Conservation (phyloP, 2,113 vertebrate species). For the Grammomys surdaster region DNA sequence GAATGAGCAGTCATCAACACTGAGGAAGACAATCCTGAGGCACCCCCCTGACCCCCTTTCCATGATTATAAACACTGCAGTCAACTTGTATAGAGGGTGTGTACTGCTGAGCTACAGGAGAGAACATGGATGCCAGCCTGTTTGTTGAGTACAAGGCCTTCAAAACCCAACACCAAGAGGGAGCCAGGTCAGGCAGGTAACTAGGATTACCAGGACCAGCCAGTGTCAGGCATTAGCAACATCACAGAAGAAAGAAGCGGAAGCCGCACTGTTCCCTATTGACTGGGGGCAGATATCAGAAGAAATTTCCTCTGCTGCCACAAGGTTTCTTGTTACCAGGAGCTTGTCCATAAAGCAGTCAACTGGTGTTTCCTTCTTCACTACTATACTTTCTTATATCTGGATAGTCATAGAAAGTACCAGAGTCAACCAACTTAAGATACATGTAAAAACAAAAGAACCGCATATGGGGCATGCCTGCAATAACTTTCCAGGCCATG, state of each 20-base stretch:
- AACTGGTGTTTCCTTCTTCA: neutral
- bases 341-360: neutral
- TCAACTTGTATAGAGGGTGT: neutral
- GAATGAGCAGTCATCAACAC: neutral
- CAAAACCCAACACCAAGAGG: neutral
- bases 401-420: neutral
- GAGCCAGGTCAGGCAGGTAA: neutral
- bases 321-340: neutral
- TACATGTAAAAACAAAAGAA: slow-evolving; percentile 40
- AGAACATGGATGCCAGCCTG: too few relatives aligned
- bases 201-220: neutral
- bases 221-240: neutral
- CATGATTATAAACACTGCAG: neutral
- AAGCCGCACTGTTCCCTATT: neutral
- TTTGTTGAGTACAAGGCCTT: neutral
- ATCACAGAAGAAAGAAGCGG: neutral
- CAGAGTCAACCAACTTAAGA: neutral
- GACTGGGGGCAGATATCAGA: neutral
- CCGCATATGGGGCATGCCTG: neutral
- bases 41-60: neutral
- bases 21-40: neutral
- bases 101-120: neutral
- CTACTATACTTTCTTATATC: neutral
- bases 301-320: slow-evolving; percentile 29
- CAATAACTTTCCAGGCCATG: neutral